Evolutionary conservation across 2,797 vertebrate species (phyloP), one percentile per base, ranked within the genome.

Genomic region (Gymnoscopelus microlampas): DNA sequence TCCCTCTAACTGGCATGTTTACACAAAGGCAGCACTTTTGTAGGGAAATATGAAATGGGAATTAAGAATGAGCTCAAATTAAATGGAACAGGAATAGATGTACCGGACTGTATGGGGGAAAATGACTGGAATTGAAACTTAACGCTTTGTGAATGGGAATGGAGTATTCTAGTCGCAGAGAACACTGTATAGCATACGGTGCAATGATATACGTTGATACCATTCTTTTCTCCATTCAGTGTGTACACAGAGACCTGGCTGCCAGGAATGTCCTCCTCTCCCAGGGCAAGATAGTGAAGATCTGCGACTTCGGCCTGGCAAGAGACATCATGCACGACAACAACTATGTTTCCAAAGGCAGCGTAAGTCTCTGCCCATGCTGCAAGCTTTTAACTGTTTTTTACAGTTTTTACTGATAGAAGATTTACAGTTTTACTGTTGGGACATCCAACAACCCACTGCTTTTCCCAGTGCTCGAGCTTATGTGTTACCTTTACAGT

Each of bases 301-400:
- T 99, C 88, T 99, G 98, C 80, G 98, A 99, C 91, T 99, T 99
- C 51, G 98, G 98, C 7, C 87, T 99, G 86, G 98, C 98, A 74
- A 94, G 98, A 80, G 98, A 99, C 90, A 99, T 99, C 89, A 98
- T 99, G 98, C 98, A 99, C 3, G 98, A 99, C 88, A 98, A 97
- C 69, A 99, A 99, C 93, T 99, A 99, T 2, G 98, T 99, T 77
- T 99, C 98, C 64, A 99, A 99, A 92, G 98, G 98, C 87, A 99
- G 97, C 0, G 98, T 99, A 93, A 71, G 98, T 97, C 77, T 55
- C 55, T 24, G 1, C 11, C 6, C n/a, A 15, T 7, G 3, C 15
- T 15, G 44, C 50, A 51, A 2, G 50, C 1, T 50, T 50, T 39
- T 7, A 39, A 6, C 35, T 44, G 39, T 9, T 44, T 44, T 29